Evolutionary conservation across 2,797 vertebrate species (phyloP).

Genomic region (Channallabes apus): DNA sequence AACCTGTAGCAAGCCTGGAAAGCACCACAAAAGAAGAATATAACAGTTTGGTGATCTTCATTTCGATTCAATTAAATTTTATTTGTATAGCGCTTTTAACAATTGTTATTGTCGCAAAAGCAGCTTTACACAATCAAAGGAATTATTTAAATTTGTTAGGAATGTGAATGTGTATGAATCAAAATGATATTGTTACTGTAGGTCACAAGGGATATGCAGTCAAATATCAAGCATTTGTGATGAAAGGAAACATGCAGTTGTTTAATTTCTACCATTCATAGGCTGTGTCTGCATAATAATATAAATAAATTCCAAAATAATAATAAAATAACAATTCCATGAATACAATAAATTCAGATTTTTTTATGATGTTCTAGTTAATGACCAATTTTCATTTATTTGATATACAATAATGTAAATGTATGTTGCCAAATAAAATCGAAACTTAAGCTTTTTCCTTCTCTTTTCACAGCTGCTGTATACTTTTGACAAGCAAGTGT

Average conservation of each 20-base stretch:
- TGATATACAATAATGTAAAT: not conserved
- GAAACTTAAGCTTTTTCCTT: not conserved
- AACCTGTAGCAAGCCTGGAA: not conserved
- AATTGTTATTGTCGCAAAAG: too few species aligned
- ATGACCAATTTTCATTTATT: not conserved
- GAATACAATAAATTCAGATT: not conserved
- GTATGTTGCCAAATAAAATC: not conserved
- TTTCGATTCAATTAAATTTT: not conserved
- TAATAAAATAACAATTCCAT: not conserved
- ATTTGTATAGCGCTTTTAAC: too few species aligned
- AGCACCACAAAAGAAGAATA: not conserved
- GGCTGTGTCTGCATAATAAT: not conserved
- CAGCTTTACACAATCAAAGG: too few species aligned
- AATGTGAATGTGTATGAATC: too few species aligned
- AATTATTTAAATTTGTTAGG: too few species aligned
- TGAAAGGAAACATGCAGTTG: not conserved
- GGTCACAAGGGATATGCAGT: too few species aligned
- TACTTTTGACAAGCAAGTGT: slow-evolving; percentile 88
- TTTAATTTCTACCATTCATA: not conserved
- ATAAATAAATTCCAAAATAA: too few species aligned
- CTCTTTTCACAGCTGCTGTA: slow-evolving; percentile 83
- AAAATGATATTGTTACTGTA: too few species aligned
- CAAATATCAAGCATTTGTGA: not conserved
- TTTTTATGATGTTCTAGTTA: not conserved
- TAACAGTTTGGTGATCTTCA: not conserved